phyloP scores from a whole-genome alignment of 2,888 invertebrate genomes.

The Chamaedrilus cognettii region DNA sequence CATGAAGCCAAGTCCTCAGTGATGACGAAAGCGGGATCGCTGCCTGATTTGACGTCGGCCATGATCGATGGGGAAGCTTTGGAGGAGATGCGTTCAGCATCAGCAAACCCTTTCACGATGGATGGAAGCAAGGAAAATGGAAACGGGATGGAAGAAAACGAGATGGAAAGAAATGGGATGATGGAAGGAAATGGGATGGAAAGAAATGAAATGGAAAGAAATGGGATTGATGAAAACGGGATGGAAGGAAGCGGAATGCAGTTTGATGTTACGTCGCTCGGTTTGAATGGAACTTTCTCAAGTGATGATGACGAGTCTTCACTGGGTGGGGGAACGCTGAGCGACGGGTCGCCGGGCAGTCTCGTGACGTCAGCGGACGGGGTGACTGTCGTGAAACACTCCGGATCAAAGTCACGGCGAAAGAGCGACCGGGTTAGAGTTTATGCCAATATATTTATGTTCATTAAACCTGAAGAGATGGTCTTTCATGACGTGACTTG shows the following conservation, averaged over 20 bases:
- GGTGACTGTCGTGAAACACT: conserved; percentile 8
- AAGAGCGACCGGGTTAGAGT: conserved; percentile 37
- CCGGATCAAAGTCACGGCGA: conserved; percentile 35
- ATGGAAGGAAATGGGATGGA: too few species aligned
- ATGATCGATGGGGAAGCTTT: too few species aligned
- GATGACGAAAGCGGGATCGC: background rate
- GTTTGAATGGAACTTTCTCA: background rate
- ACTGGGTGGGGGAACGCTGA: background rate
- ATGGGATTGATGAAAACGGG: too few species aligned
- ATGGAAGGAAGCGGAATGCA: too few species aligned
- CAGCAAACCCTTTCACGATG: too few species aligned
- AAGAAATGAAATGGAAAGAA: too few species aligned
- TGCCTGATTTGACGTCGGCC: background rate
- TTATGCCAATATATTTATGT: too few species aligned
- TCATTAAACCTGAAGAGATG: too few species aligned
- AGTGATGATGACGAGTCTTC: conserved; percentile 6
- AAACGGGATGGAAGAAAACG: too few species aligned
- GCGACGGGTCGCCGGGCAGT: background rate
- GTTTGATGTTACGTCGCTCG: too few species aligned
- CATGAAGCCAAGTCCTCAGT: background rate
- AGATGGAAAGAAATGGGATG: too few species aligned
- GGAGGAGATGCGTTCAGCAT: background rate
- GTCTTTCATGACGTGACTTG: background rate
- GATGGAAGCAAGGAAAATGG: too few species aligned
- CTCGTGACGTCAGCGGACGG: background rate